Conservation (phyloP, 2,113 vertebrate genomes). For the Petrocephalus microphthalmus region DNA sequence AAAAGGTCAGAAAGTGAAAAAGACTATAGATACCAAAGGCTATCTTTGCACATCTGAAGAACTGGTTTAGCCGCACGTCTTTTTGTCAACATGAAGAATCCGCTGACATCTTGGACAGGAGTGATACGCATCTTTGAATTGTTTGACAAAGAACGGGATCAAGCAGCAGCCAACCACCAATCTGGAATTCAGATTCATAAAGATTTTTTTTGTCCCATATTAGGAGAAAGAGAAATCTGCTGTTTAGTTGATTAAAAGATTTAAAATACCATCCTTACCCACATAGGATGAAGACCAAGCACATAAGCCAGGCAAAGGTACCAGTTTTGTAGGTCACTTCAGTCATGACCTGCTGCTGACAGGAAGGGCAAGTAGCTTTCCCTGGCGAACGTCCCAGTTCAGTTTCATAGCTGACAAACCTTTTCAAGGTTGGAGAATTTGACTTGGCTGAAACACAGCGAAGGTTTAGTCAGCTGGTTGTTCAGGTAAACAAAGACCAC, state of each 20-base stretch:
- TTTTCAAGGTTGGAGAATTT: not conserved
- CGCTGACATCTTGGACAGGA: constrained; percentile 44
- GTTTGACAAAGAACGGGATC: constrained; percentile 45
- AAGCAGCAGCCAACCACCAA: constrained; percentile 52
- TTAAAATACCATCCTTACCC: constrained; percentile 43
- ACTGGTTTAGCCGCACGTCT: constrained; percentile 32
- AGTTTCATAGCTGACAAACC: constrained; percentile 38
- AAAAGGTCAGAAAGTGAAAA: not conserved
- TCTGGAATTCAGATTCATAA: constrained; percentile 26
- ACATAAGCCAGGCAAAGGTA: constrained; percentile 44
- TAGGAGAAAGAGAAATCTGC: not conserved
- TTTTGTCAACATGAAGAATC: constrained; percentile 47
- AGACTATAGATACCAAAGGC: not conserved
- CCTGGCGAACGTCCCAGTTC: constrained; percentile 35
- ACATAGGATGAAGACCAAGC: constrained; percentile 45
- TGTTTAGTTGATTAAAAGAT: not conserved
- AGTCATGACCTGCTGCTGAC: constrained; percentile 47
- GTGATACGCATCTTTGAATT: constrained; percentile 52
- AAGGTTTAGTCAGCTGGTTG: not conserved
- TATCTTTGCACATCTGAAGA: not conserved
- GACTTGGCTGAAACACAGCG: not conserved
- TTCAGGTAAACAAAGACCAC: not conserved
- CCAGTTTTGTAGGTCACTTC: constrained; percentile 42
- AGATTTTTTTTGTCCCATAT: not conserved
- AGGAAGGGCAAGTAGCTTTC: constrained; percentile 37